A percentile compares a stretch with the other conserved stretches of the same genome.
phyloP scores from a whole-genome alignment of 2,113 vertebrate species.

The Balaeniceps rex region DNA sequence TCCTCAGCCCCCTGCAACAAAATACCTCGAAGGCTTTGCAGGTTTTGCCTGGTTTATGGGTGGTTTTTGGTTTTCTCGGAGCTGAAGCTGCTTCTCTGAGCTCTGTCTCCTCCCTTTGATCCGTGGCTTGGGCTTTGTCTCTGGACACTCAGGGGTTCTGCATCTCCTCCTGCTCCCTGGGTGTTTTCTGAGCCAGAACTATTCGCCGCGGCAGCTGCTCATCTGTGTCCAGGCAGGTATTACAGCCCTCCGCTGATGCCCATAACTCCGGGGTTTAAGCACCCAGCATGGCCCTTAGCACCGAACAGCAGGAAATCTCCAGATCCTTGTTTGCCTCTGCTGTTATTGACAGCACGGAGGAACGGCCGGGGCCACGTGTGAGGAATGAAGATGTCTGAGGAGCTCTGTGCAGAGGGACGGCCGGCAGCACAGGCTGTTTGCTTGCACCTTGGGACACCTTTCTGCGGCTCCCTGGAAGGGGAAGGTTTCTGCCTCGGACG shows the following conservation, averaged over 20 bases:
- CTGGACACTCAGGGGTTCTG: background rate
- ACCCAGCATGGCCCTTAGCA: background rate
- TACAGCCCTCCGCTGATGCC: background rate
- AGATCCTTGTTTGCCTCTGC: background rate
- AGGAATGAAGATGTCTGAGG: background rate
- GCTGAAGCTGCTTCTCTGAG: background rate
- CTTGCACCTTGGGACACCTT: background rate
- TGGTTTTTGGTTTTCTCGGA: background rate
- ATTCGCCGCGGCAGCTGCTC: background rate
- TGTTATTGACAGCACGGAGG: background rate
- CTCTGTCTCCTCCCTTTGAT: background rate
- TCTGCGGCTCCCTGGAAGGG: background rate
- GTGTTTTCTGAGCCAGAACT: background rate
- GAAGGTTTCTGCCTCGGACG: background rate
- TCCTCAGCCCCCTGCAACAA: background rate
- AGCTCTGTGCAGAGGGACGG: background rate
- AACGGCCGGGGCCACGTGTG: accelerated
- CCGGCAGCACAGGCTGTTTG: accelerated
- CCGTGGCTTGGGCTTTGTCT: background rate
- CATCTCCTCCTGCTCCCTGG: background rate
- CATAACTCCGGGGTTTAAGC: background rate
- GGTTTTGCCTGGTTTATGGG: background rate
- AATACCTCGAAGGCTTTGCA: background rate
- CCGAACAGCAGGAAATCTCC: background rate
- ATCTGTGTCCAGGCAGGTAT: background rate